Percentiles rank a stretch among this genome's conserved stretches.
phyloP scores from a whole-genome alignment of 2,888 invertebrate genomes.

The Parnassius smintheus region DNA sequence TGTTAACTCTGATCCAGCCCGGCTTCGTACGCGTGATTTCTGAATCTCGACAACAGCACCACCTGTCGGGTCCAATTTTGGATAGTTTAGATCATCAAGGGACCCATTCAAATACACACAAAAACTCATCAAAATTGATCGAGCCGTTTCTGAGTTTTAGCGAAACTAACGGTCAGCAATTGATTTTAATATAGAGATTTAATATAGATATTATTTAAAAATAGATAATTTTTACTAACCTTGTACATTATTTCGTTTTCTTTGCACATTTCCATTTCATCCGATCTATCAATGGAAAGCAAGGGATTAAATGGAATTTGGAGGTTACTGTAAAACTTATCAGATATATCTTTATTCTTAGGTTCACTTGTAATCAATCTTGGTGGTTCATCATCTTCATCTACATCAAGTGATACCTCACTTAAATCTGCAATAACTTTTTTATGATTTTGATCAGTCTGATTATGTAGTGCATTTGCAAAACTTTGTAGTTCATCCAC shows the following conservation, averaged over 20 bases:
- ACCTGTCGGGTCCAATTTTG: no score
- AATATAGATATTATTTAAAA: not conserved
- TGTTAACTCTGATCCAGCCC: not conserved
- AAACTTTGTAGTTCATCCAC: slow-evolving; percentile 72
- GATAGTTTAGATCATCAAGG: no score
- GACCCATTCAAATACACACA: no score
- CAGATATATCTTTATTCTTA: slow-evolving; percentile 53
- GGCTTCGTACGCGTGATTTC: no score
- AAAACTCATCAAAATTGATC: no score
- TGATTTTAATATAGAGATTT: no score
- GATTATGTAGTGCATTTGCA: slow-evolving; percentile 67
- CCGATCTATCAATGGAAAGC: slow-evolving; percentile 55
- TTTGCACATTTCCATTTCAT: slow-evolving; percentile 64
- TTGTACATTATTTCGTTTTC: slow-evolving; percentile 74
- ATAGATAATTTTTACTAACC: slow-evolving; percentile 49
- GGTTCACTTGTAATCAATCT: slow-evolving; percentile 40
- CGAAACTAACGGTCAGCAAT: no score
- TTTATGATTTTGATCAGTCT: slow-evolving; percentile 49
- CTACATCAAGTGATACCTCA: slow-evolving; percentile 87
- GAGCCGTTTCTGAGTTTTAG: no score
- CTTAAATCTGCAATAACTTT: slow-evolving; percentile 83
- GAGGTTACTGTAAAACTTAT: slow-evolving; percentile 66
- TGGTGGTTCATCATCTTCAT: slow-evolving; percentile 76
- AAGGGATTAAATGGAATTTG: slow-evolving; percentile 65
- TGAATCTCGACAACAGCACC: no score